Evolutionary conservation across 2,888 invertebrate genomes (phyloP).

Genomic region (Macaria liturata): DNA sequence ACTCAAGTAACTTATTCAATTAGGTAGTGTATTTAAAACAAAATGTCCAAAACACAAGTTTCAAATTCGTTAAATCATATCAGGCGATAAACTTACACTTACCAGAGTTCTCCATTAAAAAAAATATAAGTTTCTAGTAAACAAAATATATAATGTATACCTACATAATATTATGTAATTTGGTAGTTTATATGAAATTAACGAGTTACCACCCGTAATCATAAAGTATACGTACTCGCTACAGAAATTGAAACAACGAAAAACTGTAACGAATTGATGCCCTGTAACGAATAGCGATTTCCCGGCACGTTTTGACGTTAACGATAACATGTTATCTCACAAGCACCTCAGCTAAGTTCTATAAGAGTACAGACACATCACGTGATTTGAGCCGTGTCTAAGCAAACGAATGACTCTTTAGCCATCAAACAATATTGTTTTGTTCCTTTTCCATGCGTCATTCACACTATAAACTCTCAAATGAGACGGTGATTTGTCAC

Average conservation of each 20-base stretch:
- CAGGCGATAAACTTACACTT: too few species aligned
- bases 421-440: conserved; percentile 41
- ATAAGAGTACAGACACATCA: conserved; percentile 15
- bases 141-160: too few species aligned
- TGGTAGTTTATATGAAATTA: too few species aligned
- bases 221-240: too few species aligned
- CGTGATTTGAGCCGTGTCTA: conserved; percentile 19
- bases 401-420: conserved; percentile 26
- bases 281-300: conserved; percentile 13
- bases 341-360: conserved; percentile 6
- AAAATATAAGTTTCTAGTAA: too few species aligned
- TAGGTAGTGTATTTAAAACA: too few species aligned
- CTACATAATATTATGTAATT: too few species aligned
- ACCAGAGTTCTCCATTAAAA: too few species aligned
- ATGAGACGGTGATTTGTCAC: conserved; percentile 68
- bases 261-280: not conserved
- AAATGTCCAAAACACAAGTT: too few species aligned
- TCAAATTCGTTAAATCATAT: too few species aligned
- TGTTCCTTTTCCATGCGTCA: conserved; percentile 59
- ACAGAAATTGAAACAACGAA: not conserved
- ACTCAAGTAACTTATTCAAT: too few species aligned
- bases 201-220: too few species aligned
- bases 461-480: conserved; percentile 33
- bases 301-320: not conserved
- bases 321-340: conserved; percentile 2